Conservation (phyloP, 53 echinoderm and acorn worm genomes). For the Glandiceps talaboti region DNA sequence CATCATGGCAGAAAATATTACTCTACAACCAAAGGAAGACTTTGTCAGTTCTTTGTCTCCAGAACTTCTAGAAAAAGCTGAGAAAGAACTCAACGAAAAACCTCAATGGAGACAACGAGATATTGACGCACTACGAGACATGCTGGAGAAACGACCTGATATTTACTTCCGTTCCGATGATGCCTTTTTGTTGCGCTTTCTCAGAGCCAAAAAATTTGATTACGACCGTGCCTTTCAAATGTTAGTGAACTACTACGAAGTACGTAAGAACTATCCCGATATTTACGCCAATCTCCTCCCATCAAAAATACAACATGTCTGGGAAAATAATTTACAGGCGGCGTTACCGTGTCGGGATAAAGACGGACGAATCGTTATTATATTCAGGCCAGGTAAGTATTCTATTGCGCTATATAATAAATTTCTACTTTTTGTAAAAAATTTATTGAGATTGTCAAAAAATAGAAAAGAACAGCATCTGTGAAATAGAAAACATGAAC, state of each 20-base stretch:
- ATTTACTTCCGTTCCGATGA: constrained; percentile 71
- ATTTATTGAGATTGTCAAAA: too few species aligned
- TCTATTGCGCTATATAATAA: too few species aligned
- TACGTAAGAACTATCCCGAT: constrained; percentile 69
- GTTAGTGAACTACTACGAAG: constrained; percentile 85
- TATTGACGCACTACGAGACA: constrained; percentile 30
- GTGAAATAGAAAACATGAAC: too few species aligned
- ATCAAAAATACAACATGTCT: constrained; percentile 49
- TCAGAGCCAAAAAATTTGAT: constrained; percentile 92
- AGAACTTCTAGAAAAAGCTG: constrained; percentile 45
- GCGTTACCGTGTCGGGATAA: constrained; percentile 50
- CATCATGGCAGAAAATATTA: not conserved
- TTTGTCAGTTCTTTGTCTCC: constrained; percentile 23
- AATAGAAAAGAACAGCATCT: too few species aligned
- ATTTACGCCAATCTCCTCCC: constrained; percentile 73
- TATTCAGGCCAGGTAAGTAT: constrained; percentile 63
- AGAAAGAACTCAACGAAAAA: constrained; percentile 74
- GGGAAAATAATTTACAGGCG: constrained; percentile 71
- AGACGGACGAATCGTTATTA: constrained; percentile 69
- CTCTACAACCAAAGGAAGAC: not conserved
- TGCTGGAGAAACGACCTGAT: constrained; percentile 55
- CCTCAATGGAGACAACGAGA: constrained; percentile 41
- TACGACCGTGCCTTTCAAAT: constrained; percentile 69
- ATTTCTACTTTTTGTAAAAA: too few species aligned
- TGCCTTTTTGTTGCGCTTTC: constrained; percentile 64